These are phyloP conservation scores for Leiothrix lutea DNA, from an alignment of 2,113 vertebrate species.

Conservation along the genomic window DNA sequence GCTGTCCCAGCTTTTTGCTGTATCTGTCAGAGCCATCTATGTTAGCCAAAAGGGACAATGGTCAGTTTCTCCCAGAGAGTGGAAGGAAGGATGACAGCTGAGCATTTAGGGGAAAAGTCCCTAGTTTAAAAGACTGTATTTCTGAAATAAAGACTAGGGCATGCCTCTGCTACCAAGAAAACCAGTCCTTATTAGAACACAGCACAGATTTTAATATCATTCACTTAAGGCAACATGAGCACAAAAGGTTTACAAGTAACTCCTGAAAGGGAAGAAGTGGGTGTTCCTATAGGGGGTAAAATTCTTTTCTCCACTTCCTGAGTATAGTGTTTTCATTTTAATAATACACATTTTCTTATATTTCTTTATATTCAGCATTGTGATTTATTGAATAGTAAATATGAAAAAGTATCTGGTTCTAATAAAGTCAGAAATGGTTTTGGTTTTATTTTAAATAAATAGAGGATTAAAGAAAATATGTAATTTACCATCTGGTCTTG, in stretches of 20 bases:
- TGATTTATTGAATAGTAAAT: neutral
- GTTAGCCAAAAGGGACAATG: fast-evolving
- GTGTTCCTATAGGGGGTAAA: neutral
- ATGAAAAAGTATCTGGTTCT: neutral
- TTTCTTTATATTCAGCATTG: neutral
- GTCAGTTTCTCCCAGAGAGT: neutral
- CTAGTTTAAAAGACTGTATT: neutral
- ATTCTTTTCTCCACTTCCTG: neutral
- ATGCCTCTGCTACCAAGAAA: neutral
- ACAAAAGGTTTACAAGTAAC: neutral
- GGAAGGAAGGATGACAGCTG: neutral
- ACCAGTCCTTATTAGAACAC: neutral
- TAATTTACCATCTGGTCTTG: neutral
- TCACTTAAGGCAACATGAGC: neutral
- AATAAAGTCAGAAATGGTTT: neutral
- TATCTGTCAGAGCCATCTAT: neutral
- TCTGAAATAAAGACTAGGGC: neutral
- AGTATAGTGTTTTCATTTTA: neutral
- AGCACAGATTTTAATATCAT: neutral
- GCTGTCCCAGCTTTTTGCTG: neutral
- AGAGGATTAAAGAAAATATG: neutral
- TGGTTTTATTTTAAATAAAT: neutral
- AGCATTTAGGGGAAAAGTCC: neutral
- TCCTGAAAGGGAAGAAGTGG: neutral
- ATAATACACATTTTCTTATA: neutral